Percentiles rank a stretch among this genome's conserved stretches.
phyloP scores from a whole-genome alignment of 2,113 vertebrate species.

The Coptodon rendalli region DNA sequence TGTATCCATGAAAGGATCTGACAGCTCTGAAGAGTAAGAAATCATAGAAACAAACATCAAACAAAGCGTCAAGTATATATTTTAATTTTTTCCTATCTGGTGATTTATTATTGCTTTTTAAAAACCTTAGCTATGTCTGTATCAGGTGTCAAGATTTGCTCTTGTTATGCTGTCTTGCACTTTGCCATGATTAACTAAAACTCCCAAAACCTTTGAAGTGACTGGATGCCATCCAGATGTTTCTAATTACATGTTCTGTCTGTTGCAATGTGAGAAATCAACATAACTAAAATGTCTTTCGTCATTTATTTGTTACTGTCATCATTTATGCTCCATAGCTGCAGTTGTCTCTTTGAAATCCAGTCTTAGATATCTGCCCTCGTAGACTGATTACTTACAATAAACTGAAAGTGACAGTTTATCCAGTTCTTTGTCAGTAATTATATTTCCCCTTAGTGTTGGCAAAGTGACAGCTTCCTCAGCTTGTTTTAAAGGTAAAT shows the following conservation, averaged over 20 bases:
- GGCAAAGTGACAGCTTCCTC: neutral
- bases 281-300: neutral
- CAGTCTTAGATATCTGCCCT: neutral
- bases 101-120: neutral
- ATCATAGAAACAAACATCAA: neutral
- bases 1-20: neutral
- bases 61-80: neutral
- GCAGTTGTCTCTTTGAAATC: neutral
- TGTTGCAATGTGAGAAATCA: neutral
- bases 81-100: neutral
- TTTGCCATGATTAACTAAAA: neutral
- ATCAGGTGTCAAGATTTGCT: neutral
- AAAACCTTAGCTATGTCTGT: neutral
- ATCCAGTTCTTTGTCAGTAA: neutral
- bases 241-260: neutral
- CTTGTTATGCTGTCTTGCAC: neutral
- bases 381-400: neutral
- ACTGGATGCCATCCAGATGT: neutral
- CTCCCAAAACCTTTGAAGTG: neutral
- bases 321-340: neutral
- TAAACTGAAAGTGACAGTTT: neutral
- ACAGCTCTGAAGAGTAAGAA: neutral
- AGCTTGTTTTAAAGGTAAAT: neutral
- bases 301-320: neutral
- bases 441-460: neutral